Percentiles rank a stretch among this genome's conserved stretches.
phyloP scores from a whole-genome alignment of 2,797 vertebrate species.

The Sebastes melanostomus region DNA sequence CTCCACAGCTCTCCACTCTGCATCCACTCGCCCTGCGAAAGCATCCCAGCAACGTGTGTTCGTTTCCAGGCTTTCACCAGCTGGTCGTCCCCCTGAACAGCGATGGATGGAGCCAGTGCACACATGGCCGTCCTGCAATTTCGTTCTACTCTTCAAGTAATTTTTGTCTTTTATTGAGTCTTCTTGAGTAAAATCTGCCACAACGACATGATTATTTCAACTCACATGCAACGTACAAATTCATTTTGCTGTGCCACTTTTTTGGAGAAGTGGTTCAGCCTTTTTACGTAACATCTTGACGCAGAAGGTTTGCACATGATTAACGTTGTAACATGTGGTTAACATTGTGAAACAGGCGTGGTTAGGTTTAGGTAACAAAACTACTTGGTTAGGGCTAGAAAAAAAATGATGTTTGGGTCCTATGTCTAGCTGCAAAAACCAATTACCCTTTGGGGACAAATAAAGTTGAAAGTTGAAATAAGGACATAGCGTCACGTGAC shows the following conservation, averaged over 20 bases:
- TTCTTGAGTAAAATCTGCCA: not conserved
- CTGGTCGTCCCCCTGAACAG: not conserved
- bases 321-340: too few species aligned
- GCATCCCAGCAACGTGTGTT: constrained; percentile 15
- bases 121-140: not conserved
- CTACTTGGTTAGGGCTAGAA: not conserved
- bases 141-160: not conserved
- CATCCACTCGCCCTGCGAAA: not conserved
- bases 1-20: not conserved
- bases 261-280: not conserved
- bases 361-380: too few species aligned
- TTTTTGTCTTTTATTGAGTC: not conserved
- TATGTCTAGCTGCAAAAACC: not conserved
- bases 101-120: not conserved
- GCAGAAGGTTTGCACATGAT: too few species aligned
- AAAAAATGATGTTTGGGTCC: not conserved
- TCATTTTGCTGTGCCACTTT: not conserved
- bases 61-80: not conserved
- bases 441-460: not conserved
- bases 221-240: not conserved
- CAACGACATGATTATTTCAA: not conserved
- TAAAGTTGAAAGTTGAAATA: not conserved
- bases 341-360: too few species aligned
- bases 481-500: not conserved
- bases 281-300: too few species aligned